Evolutionary conservation across 2,797 vertebrate species (phyloP).

Genomic region (Poecilia wingei): DNA sequence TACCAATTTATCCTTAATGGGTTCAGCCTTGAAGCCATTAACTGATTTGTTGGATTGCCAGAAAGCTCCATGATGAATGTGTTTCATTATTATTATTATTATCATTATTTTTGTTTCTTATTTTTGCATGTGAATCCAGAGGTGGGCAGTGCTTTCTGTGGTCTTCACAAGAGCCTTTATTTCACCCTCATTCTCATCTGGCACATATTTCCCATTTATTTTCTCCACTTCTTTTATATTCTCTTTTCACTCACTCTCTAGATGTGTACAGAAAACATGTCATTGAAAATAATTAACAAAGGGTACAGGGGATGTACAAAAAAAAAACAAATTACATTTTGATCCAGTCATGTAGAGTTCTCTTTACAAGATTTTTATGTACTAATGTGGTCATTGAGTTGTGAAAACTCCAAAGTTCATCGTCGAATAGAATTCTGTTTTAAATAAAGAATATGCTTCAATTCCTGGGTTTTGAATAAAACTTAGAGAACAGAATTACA

Average conservation of each 20-base stretch:
- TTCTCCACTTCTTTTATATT: slow-evolving; percentile 9
- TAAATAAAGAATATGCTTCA: neutral
- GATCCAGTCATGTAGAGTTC: neutral
- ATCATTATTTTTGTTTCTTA: neutral
- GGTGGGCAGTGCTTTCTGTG: neutral
- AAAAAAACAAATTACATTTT: neutral
- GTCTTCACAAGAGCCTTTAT: neutral
- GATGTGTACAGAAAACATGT: neutral
- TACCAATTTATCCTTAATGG: slow-evolving; percentile 11
- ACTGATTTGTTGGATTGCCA: neutral
- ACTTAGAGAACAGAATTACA: neutral
- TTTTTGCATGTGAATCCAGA: neutral
- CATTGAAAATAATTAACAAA: neutral
- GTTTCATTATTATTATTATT: neutral
- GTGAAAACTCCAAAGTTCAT: neutral
- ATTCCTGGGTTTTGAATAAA: neutral
- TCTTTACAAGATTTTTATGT: neutral
- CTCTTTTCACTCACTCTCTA: slow-evolving; percentile 1
- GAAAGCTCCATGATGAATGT: neutral
- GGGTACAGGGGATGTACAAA: neutral
- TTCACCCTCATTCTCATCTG: slow-evolving; percentile 20
- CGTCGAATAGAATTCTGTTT: neutral
- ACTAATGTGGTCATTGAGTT: neutral
- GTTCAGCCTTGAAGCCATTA: neutral
- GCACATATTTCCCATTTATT: neutral